Percentiles rank a stretch among this genome's conserved stretches.
phyloP scores from a whole-genome alignment of 2,113 vertebrate species.

The Heteronetta atricapilla region DNA sequence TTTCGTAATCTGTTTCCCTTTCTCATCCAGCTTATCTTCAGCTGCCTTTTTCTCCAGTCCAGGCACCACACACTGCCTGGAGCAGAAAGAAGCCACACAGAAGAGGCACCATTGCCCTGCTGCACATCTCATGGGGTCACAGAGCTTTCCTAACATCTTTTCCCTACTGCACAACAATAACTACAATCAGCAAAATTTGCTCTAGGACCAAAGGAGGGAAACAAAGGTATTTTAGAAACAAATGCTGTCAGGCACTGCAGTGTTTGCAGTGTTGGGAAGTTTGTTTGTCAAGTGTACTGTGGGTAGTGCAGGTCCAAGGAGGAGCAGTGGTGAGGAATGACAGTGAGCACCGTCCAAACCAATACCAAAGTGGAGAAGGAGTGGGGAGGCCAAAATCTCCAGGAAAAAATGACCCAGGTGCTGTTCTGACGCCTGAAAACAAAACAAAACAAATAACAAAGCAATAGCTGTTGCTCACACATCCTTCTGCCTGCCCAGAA shows the following conservation, averaged over 20 bases:
- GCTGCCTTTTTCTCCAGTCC: not conserved
- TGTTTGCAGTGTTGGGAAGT: not conserved
- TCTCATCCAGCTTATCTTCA: not conserved
- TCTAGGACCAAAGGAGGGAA: not conserved
- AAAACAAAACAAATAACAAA: not conserved
- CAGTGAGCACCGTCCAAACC: not conserved
- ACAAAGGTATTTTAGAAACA: not conserved
- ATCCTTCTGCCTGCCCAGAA: not conserved
- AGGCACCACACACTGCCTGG: not conserved
- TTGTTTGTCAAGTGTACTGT: not conserved
- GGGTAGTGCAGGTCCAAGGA: not conserved
- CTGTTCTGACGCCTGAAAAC: not conserved
- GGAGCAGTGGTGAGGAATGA: not conserved
- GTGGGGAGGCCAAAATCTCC: not conserved
- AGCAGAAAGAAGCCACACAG: not conserved
- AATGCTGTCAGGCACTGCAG: not conserved
- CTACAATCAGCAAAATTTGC: not conserved
- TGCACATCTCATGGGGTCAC: not conserved
- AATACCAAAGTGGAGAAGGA: not conserved
- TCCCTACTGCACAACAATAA: not conserved
- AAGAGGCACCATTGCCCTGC: not conserved
- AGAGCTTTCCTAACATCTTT: not conserved
- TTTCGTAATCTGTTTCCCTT: conserved; percentile 26
- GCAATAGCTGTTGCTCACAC: not conserved
- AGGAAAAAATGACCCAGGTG: not conserved